Conservation (phyloP, 2,113 vertebrate species). For the Nothocercus julius region DNA sequence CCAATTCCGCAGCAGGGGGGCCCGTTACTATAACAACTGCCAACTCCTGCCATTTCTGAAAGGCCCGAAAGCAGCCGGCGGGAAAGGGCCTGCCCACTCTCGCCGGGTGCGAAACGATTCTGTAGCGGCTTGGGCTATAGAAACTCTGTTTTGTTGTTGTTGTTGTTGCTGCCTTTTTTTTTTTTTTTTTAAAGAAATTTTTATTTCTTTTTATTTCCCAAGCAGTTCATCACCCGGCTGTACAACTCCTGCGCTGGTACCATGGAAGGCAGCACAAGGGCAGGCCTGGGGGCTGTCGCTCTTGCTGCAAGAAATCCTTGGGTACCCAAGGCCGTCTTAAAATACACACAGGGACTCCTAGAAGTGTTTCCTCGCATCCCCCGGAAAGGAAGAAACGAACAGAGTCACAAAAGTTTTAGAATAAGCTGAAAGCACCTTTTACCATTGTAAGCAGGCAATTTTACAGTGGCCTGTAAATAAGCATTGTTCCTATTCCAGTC, state of each 20-base stretch:
- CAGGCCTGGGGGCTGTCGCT: slow-evolving; percentile 1
- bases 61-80: background rate
- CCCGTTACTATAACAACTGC: slow-evolving; percentile 69
- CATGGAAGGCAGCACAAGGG: slow-evolving; percentile 40
- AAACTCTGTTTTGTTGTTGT: no score
- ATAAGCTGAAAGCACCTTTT: slow-evolving; percentile 28
- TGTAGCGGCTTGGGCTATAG: no score
- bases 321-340: background rate
- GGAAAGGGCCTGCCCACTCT: no score
- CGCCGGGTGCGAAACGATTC: no score
- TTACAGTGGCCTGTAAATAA: slow-evolving; percentile 53
- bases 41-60: slow-evolving; percentile 43
- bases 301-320: slow-evolving; percentile 39
- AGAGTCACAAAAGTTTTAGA: slow-evolving; percentile 20
- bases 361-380: background rate
- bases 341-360: slow-evolving; percentile 22
- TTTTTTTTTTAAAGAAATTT: no score
- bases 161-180: no score
- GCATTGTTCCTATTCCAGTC: slow-evolving; percentile 49
- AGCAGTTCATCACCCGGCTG: background rate
- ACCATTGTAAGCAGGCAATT: slow-evolving; percentile 46
- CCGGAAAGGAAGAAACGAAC: background rate
- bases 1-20: slow-evolving; percentile 55
- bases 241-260: slow-evolving; percentile 45
- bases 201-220: background rate